Conservation (phyloP, 2,113 vertebrate species). For the Polypterus senegalus region DNA sequence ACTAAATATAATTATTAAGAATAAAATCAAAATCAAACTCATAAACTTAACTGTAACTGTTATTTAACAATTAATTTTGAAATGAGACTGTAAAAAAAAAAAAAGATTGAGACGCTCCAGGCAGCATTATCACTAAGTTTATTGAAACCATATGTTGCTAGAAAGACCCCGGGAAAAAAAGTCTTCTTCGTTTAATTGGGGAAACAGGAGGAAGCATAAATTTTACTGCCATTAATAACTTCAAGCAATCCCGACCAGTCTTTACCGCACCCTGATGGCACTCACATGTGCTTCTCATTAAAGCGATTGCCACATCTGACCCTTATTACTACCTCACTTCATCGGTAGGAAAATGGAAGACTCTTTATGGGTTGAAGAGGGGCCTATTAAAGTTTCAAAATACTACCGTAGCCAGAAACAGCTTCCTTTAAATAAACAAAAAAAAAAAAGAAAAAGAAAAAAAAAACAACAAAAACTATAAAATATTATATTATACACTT, state of each 20-base stretch:
- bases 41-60: slow-evolving; percentile 34
- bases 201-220: slow-evolving; percentile 95
- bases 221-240: slow-evolving; percentile 96
- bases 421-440: slow-evolving; percentile 4
- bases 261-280: slow-evolving; percentile 50
- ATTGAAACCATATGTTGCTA: slow-evolving; percentile 78
- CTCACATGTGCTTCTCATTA: slow-evolving; percentile 87
- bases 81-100: slow-evolving; percentile 30
- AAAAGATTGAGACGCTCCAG: slow-evolving; percentile 49
- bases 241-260: slow-evolving; percentile 65
- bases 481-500: slow-evolving; percentile 40
- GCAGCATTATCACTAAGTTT: slow-evolving; percentile 64
- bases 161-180: slow-evolving; percentile 50
- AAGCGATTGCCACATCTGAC: slow-evolving; percentile 54
- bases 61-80: slow-evolving; percentile 39
- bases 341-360: slow-evolving; percentile 62
- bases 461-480: slow-evolving; percentile 23
- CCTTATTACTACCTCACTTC: slow-evolving; percentile 57
- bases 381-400: slow-evolving; percentile 51
- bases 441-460: neutral
- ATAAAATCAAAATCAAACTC: slow-evolving; percentile 9
- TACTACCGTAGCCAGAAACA: slow-evolving; percentile 24
- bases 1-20: too few relatives aligned
- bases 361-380: slow-evolving; percentile 40
- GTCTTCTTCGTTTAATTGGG: slow-evolving; percentile 76